phyloP scores from a whole-genome alignment of 2,797 vertebrate species.

The Cyprinella venusta region DNA sequence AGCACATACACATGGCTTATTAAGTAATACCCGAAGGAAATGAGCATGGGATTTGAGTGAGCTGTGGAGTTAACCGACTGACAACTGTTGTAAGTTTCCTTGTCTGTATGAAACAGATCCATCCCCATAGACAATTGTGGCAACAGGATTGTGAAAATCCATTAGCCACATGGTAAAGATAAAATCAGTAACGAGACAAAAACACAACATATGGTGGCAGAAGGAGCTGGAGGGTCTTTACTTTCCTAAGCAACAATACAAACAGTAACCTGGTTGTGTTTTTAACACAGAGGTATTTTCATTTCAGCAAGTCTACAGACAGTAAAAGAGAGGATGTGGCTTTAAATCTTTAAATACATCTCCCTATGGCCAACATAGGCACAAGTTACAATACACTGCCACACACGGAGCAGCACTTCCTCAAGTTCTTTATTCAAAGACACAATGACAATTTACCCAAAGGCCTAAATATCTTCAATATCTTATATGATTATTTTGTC shows the following conservation, averaged over 20 bases:
- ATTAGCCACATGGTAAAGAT: conserved; percentile 32
- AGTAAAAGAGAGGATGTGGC: conserved; percentile 25
- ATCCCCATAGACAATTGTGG: conserved; percentile 24
- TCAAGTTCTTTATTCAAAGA: background rate
- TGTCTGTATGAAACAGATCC: conserved; percentile 8
- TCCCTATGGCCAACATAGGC: background rate
- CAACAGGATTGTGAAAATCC: background rate
- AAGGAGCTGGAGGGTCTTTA: background rate
- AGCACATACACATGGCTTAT: conserved; percentile 20
- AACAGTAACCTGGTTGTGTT: conserved; percentile 21
- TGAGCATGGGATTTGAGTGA: conserved; percentile 38
- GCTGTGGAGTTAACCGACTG: conserved; percentile 2
- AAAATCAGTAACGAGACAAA: conserved; percentile 17
- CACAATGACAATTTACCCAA: background rate
- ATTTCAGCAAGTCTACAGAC: conserved; percentile 15
- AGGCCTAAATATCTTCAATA: background rate
- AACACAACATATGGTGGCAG: conserved; percentile 30
- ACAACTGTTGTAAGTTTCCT: conserved; percentile 30
- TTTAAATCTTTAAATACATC: conserved; percentile 28
- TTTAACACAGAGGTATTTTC: conserved; percentile 12
- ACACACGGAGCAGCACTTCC: background rate
- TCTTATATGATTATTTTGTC: background rate
- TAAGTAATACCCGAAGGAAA: conserved; percentile 26
- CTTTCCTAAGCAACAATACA: conserved; percentile 27
- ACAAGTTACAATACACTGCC: conserved; percentile 3